Conservation (phyloP, 2,888 invertebrate species). For the Lacanobia oleracea region DNA sequence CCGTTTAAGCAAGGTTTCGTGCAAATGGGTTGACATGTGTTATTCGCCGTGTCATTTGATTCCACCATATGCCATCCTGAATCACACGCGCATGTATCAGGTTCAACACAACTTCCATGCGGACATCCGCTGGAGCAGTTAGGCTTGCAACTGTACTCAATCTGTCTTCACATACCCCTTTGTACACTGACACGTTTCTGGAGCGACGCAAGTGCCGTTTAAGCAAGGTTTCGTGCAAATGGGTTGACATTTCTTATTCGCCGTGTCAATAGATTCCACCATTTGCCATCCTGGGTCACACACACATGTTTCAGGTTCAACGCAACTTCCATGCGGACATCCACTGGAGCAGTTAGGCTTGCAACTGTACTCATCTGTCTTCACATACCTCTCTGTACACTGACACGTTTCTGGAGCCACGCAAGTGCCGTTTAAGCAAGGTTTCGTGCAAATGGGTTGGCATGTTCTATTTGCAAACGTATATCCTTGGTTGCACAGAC, state of each 20-base stretch:
- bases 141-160: slow-evolving; percentile 30
- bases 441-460: slow-evolving; percentile 42
- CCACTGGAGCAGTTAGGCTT: slow-evolving; percentile 41
- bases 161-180: slow-evolving; percentile 19
- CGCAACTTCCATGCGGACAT: slow-evolving; percentile 44
- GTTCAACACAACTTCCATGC: slow-evolving; percentile 42
- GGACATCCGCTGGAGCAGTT: slow-evolving; percentile 36
- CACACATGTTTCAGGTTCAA: slow-evolving; percentile 42
- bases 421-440: slow-evolving; percentile 42
- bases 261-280: not conserved
- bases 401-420: slow-evolving; percentile 38
- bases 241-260: slow-evolving; percentile 28
- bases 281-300: slow-evolving; percentile 38
- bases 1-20: slow-evolving; percentile 27
- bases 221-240: slow-evolving; percentile 39
- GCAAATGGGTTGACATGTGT: slow-evolving; percentile 46
- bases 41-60: fast-evolving
- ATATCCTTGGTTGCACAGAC: slow-evolving; percentile 49
- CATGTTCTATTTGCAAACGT: slow-evolving; percentile 30
- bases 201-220: slow-evolving; percentile 28
- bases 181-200: slow-evolving; percentile 36
- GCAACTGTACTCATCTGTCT: slow-evolving; percentile 4
- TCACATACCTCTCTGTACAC: slow-evolving; percentile 31
- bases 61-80: slow-evolving; percentile 33
- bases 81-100: slow-evolving; percentile 42